Conservation (phyloP, 30 jellyfish, hydroid and myxozoan species). For the Hydra vulgaris region DNA sequence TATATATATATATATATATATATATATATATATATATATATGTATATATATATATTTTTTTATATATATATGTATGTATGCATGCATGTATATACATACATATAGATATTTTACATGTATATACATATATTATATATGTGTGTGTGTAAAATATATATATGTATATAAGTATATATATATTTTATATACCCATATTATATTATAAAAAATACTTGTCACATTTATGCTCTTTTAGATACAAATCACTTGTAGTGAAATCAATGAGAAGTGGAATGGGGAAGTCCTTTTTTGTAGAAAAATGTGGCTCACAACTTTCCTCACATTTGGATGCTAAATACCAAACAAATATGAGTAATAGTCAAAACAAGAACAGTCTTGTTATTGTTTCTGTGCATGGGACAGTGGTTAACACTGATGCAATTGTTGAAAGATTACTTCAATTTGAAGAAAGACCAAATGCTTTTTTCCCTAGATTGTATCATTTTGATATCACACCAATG, state of each 20-base stretch:
- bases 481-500: constrained; percentile 61
- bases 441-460: constrained; percentile 40
- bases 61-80: no score
- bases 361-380: constrained; percentile 6
- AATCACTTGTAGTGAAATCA: constrained; percentile 54
- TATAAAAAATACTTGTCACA: no score
- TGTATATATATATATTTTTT: no score
- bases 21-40: no score
- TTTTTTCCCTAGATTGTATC: constrained; percentile 61
- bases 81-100: no score
- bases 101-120: no score
- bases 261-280: constrained; percentile 56
- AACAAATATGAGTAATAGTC: not conserved
- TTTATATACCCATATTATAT: no score
- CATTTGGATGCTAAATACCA: not conserved
- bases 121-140: no score
- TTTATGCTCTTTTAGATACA: no score
- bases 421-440: constrained; percentile 29
- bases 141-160: no score
- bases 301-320: constrained; percentile 21
- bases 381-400: constrained; percentile 59
- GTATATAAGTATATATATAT: no score
- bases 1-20: no score
- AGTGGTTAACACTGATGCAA: constrained; percentile 24
- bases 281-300: constrained; percentile 23